These are phyloP conservation scores for Erannis defoliaria DNA, from an alignment of 2,888 invertebrate species.

Conservation along the genomic window DNA sequence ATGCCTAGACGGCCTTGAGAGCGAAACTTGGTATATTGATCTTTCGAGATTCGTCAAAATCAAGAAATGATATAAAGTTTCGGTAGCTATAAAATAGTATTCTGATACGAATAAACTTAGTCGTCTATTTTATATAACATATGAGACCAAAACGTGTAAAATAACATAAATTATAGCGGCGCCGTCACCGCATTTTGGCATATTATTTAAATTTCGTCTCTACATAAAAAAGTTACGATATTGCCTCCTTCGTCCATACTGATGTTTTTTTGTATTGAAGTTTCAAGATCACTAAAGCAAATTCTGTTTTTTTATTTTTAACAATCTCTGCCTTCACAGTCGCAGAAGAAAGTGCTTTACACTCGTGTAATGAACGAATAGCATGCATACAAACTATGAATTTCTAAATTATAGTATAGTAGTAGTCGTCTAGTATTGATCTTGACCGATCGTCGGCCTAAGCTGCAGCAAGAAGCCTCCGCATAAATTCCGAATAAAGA, in stretches of 20 bases:
- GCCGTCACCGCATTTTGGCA: not conserved
- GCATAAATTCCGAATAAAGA: not conserved
- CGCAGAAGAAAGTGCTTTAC: too few species aligned
- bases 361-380: not conserved
- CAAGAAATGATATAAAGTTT: not conserved
- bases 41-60: slow-evolving; percentile 26
- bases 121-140: not conserved
- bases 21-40: slow-evolving; percentile 23
- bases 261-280: too few species aligned
- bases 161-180: too few species aligned
- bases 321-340: too few species aligned
- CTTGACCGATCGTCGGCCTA: not conserved
- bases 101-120: not conserved
- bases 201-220: not conserved
- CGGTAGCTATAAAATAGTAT: not conserved
- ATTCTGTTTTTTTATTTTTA: too few species aligned
- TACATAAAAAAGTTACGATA: not conserved
- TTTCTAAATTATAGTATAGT: too few species aligned
- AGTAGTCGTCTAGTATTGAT: not conserved
- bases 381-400: too few species aligned
- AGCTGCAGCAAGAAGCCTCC: too few species aligned
- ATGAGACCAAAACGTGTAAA: too few species aligned
- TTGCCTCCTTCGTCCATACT: too few species aligned
- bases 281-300: too few species aligned
- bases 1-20: slow-evolving; percentile 29